Base-by-base conservation (phyloP, 2,888 invertebrate genomes). In the Brassicogethes aeneus region DNA sequence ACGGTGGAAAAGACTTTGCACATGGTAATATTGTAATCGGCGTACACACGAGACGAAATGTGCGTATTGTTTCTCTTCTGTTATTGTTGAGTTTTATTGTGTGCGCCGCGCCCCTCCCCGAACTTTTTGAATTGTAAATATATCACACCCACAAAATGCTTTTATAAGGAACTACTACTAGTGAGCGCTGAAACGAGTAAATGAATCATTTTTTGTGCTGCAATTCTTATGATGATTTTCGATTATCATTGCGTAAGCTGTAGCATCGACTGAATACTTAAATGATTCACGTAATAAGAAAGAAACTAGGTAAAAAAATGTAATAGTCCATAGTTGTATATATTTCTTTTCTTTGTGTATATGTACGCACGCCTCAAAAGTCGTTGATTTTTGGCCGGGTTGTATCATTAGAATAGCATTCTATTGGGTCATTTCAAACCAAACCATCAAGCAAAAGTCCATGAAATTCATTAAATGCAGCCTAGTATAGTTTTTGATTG, bases 351-450 rank as follows among this genome's bases (percentile, higher is more conserved):
- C 52, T 59, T 52, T 57, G 59, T 60, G 59, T 59, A 63, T 60
- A 53, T 60, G 57, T 58, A 53, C 54, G 57, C 57, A 23, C 23
- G 10, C 5, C 5, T 23, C 23, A 7, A 23, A 23, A 23, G 5
- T 23, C 5, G 23, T 23, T 7, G 23, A 23, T 23, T 23, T 23
- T 53, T 56, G 57, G 54, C 59, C 57, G 46, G 49, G 64, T 65
- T 65, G 63, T 63, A 66, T 66, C 66, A 66, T 68, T 68, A 67
- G 66, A 66, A 66, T 68, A 68, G 68, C 67, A 60, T 60, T 61
- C 62, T 51, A 41, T 40, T 47, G 5, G 23, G 10, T 23, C 5
- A 10, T 23, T 23, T 47, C 49, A 49, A 45, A 41, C 40, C 42
- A 43, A 36, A 44, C 44, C 43, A 50, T 44, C 40, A n/a, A n/a